Conservation (phyloP, 2,888 invertebrate species). For the Drosophila parthenogenetica region DNA sequence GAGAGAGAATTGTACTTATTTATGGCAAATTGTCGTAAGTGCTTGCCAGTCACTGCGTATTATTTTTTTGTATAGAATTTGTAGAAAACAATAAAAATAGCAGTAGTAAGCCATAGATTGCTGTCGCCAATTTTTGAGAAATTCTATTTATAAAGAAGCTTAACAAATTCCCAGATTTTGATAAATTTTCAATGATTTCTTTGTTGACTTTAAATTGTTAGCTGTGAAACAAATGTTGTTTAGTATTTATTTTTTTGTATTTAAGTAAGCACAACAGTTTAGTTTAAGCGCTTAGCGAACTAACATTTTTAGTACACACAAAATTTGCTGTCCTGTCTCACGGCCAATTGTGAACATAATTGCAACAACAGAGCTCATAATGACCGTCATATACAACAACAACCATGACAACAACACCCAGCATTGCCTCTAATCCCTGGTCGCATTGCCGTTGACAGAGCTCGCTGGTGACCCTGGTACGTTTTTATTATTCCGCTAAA, state of each 20-base stretch:
- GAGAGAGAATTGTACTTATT: slow-evolving; percentile 52
- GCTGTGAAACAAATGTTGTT: too few species aligned
- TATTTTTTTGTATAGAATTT: slow-evolving; percentile 39
- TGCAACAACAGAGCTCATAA: slow-evolving; percentile 39
- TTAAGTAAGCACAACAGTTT: not conserved
- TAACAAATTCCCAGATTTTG: not conserved
- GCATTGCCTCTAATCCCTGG: slow-evolving; percentile 1
- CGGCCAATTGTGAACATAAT: slow-evolving; percentile 63
- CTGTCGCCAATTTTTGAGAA: not conserved
- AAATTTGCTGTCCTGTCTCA: slow-evolving; percentile 12
- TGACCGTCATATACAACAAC: slow-evolving; percentile 7
- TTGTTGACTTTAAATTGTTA: too few species aligned
- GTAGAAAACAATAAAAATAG: slow-evolving; percentile 5
- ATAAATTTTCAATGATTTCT: too few species aligned
- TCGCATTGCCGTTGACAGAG: slow-evolving; percentile 6
- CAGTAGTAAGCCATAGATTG: not conserved
- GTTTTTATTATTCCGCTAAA: slow-evolving; percentile 81
- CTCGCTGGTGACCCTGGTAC: slow-evolving; percentile 51
- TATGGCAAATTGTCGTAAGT: slow-evolving; percentile 71
- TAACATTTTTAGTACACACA: slow-evolving; percentile 12
- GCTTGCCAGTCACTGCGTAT: slow-evolving; percentile 57
- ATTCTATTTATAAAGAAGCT: not conserved
- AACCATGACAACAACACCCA: not conserved
- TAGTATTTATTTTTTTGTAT: too few species aligned
- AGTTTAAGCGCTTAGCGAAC: slow-evolving; percentile 2